Evolutionary conservation across 64 coral and sea anemone species (phyloP), one percentile per base, ranked within the genome.

Genomic region (Cladopsammia gracilis): DNA sequence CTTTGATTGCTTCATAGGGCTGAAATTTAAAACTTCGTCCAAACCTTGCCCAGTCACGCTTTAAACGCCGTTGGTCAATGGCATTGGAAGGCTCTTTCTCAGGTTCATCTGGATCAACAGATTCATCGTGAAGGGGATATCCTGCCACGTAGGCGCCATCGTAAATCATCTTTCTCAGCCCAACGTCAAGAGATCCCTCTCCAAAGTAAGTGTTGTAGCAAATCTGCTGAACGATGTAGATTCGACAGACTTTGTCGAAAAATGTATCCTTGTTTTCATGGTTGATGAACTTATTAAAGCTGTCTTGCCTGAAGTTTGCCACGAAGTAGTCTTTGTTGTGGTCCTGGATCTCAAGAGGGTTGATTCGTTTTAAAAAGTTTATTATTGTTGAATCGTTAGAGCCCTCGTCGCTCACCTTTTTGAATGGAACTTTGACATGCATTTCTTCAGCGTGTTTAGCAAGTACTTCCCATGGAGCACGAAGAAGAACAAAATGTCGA

Each of bases 1-100:
- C 83, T 44, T 97, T 94, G 82, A 97, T 97, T 4, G 81, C 78
- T 44, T 93, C 42, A 20, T 86, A 90, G 0, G 95, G 91, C 16
- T 96, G 95, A 56, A 70, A 78, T 45, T 96, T 96, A 58, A 90
- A 70, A 7, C 74, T 53, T 42, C 91, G 56, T 5, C 86, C 73
- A 89, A 88, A 96, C 12, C 53, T 56, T 56, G 53, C 53, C 53
- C 53, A 56, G 53, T 56, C 53, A 6, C 53, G 7, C 12, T 82
- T 88, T 0, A 94, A 66, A 47, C 92, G 64, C 72, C 90, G 93
- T 19, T 88, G 93, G 16, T 90, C 88, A 71, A 90, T 90, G n/a
- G n/a, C 50, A 69, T 78, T 66, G 25, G 81, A 50, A 67, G 58
- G 78, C 16, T 68, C 78, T 5, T 83, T 87, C 16, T 77, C 25